Evolutionary conservation across 2,113 vertebrate genomes (phyloP).

Genomic region (Garra rufa): DNA sequence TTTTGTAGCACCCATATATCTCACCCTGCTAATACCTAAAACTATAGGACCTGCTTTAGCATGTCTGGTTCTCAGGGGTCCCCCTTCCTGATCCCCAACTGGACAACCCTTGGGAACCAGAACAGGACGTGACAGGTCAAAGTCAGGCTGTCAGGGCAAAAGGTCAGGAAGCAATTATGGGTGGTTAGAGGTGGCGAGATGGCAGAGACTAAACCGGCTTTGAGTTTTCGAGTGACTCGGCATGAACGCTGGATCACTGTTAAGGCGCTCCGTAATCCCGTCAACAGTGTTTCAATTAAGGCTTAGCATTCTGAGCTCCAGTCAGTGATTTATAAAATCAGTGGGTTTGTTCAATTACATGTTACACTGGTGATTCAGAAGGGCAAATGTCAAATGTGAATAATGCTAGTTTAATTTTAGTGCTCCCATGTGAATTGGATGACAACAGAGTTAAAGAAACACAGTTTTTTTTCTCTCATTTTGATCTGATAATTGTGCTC

Average conservation of each 20-base stretch:
- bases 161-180: constrained; percentile 80
- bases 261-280: constrained; percentile 23
- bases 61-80: constrained; percentile 34
- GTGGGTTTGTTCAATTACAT: background rate
- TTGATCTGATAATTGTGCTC: no score
- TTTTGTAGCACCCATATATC: background rate
- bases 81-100: constrained; percentile 17
- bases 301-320: background rate
- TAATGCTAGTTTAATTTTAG: background rate
- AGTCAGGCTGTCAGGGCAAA: constrained; percentile 68
- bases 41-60: background rate
- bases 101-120: constrained; percentile 37
- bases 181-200: constrained; percentile 64
- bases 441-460: background rate
- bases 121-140: constrained; percentile 67
- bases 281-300: constrained; percentile 33
- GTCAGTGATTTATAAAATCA: background rate
- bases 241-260: constrained; percentile 40
- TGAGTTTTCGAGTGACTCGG: constrained; percentile 26
- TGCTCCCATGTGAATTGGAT: background rate
- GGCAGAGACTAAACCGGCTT: constrained; percentile 31
- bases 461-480: background rate
- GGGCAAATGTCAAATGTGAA: constrained; percentile 3
- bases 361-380: background rate
- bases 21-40: constrained; percentile 31